Conservation (phyloP, 2,888 invertebrate genomes). For the Sicus ferrugineus region DNA sequence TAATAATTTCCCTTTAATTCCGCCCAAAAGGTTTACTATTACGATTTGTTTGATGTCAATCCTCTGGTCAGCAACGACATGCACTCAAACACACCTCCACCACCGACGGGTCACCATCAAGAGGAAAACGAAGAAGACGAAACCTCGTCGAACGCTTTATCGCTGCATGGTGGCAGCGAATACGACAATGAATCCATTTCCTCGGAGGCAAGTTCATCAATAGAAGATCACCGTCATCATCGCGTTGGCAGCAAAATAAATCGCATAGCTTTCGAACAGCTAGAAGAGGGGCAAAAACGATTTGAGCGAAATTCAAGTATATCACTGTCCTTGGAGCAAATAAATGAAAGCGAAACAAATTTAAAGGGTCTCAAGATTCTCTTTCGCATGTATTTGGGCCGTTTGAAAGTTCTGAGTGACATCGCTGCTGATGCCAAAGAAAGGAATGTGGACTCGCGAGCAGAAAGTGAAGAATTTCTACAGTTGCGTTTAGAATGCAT, state of each 20-base stretch:
- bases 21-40: constrained; percentile 64
- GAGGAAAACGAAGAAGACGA: constrained; percentile 39
- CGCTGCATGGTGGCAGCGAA: constrained; percentile 55
- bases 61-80: constrained; percentile 50
- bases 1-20: background rate
- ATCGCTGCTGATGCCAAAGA: constrained; percentile 55
- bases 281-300: constrained; percentile 48
- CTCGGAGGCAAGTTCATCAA: constrained; percentile 37
- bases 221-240: constrained; percentile 49
- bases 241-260: constrained; percentile 44
- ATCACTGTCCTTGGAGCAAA: constrained; percentile 44
- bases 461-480: constrained; percentile 53
- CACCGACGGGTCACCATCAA: constrained; percentile 31
- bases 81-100: constrained; percentile 55
- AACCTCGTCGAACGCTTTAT: constrained; percentile 50
- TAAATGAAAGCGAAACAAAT: constrained; percentile 52
- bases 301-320: constrained; percentile 54
- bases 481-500: constrained; percentile 59
- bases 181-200: constrained; percentile 55
- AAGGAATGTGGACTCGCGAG: constrained; percentile 54
- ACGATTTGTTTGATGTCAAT: constrained; percentile 60
- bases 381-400: constrained; percentile 70
- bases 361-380: constrained; percentile 69
- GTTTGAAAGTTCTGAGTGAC: constrained; percentile 61
- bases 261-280: constrained; percentile 55